Base-by-base conservation (phyloP, 2,113 vertebrate genomes). In the Rhinolophus ferrumequinum region DNA sequence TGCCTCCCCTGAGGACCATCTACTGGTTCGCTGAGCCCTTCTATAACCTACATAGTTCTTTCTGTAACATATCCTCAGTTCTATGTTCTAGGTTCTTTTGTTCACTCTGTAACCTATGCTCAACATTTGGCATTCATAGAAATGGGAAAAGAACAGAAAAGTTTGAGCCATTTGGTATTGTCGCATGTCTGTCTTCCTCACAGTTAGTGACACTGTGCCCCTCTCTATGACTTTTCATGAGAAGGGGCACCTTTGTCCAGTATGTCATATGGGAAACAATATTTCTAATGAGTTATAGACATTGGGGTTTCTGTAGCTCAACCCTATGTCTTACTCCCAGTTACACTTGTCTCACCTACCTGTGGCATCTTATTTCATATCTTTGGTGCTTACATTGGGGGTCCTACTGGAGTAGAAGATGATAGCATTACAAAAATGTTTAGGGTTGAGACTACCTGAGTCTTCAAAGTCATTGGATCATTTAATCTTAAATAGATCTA, bases 161-260 rank as follows among this genome's bases (percentile, higher is more conserved):
- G 1, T 3, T 2, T 35, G 15, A 16, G 3, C 16, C 5, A 33
- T 54, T 52, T 8, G 3, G 7, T 44, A 13, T 38, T 16, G 38
- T 52, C 62, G 5, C 21, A 30, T 35, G 50, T 73, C 18, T 52
- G 0, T 21, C 33, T 58, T 52, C 33, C 6, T 64, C 15, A 56
- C 3, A 28, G 73, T 73, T 5, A 66, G n/a, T 62, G 54, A 56
- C 33, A 58, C n/a, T 56, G 28, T n/a, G 28, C 4, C 4, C 12
- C 19, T 41, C 18, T 38, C 44, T 18, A 4, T 24, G n/a, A 15
- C 13, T 73, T 86, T 56, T 33, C 66, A 24, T 22, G 62, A 1
- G 21, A 88, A 72, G 18, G 52, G 41, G 26, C 22, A 64, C 2
- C 19, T 72, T 9, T 30, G 8, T 69, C 66, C 22, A 26, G 72